Percentiles rank a stretch among this genome's conserved stretches.
Conservation (phyloP, 2,113 vertebrate genomes). For the Sinocyclocheilus rhinocerous region DNA sequence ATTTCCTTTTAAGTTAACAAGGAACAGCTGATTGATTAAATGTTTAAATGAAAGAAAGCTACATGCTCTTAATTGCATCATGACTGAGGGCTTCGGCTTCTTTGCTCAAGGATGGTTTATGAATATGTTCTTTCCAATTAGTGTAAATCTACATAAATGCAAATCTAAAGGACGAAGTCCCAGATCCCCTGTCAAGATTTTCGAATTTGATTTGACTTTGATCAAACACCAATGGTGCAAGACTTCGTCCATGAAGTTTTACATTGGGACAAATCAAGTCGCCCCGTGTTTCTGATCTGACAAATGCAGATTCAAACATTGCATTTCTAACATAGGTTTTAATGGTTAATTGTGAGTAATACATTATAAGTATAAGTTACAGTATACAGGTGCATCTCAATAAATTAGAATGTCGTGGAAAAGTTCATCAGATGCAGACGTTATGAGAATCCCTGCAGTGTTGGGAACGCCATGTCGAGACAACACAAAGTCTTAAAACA, state of each 20-base stretch:
- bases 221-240: conserved; percentile 29
- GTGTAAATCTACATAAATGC: conserved; percentile 41
- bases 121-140: conserved; percentile 36
- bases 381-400: too few relatives aligned
- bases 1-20: conserved; percentile 82
- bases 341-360: too few relatives aligned
- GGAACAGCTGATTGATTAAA: conserved; percentile 71
- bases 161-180: conserved; percentile 38
- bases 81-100: conserved; percentile 17
- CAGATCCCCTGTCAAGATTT: conserved; percentile 29
- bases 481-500: conserved; percentile 41
- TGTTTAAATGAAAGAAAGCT: conserved; percentile 71
- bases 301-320: not conserved
- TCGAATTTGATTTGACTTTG: conserved; percentile 32
- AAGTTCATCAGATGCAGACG: conserved; percentile 64
- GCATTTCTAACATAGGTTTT: too few relatives aligned
- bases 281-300: not conserved
- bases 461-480: conserved; percentile 41
- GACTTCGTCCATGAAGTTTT: conserved; percentile 20
- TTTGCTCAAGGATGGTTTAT: conserved; percentile 42
- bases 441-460: conserved; percentile 64
- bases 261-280: conserved; percentile 26
- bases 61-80: conserved; percentile 19
- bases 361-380: too few relatives aligned
- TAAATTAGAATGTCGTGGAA: too few relatives aligned